Base-by-base conservation (phyloP, 1,140 invertebrate genomes). In the Anastrepha obliqua region DNA sequence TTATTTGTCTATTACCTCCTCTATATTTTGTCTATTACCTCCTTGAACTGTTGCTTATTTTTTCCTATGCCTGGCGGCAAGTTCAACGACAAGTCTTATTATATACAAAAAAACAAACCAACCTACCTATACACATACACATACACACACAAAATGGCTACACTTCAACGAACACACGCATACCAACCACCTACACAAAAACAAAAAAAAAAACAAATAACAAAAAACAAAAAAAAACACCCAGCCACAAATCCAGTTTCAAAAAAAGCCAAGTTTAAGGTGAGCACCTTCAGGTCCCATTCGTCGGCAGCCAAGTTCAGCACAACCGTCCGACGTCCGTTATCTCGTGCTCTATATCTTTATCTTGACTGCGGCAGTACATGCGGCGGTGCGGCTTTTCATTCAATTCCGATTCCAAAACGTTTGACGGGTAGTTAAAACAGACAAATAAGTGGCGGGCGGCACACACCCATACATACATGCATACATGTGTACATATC, bases 201-300 rank as follows among this genome's bases (percentile, higher is more conserved):
- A 55, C 20, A 6, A 29, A 29, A 29, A 29, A 29, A 29, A 29
- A 29, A 29, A 29, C 29, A 29, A 29, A 29, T 29, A 29, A 29
- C 29, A 29, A 29, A 29, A 29, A 29, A 29, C 29, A 29, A 29
- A 29, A 29, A 6, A 17, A 42, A 20, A 2, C 44, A 74, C 0
- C 11, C 11, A n/a, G 17, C 17, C 11, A 67, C 8, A 20, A 9
- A 51, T 5, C n/a, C n/a, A 81, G 74, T 15, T 81, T 44, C 29
- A 44, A 74, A 44, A 44, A 20, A 29, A 81, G 74, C 74, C 74
- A 81, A 81, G 74, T 81, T 81, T 81, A 81, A 81, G 74, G 74
- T 81, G 74, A 81, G 74, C 74, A 81, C 74, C 74, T 81, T 55
- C 47, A 81, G 47, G 74, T 81, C 51, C 74, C 74, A 81, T 81